Conservation (phyloP, 1,140 invertebrate genomes). For the Pachypeltis micranthus region DNA sequence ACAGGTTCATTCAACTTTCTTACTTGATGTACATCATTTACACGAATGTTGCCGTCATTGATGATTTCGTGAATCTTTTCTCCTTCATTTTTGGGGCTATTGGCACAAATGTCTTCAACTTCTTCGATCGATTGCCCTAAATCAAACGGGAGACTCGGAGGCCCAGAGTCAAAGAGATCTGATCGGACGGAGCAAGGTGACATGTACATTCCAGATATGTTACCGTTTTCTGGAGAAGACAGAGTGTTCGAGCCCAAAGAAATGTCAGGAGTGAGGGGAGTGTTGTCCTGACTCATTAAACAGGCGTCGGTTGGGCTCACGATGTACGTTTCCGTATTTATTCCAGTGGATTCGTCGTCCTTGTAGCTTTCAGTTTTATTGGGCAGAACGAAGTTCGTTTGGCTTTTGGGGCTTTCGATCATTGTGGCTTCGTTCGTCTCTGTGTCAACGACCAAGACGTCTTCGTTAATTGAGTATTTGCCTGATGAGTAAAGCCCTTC, state of each 20-base stretch:
- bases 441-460: conserved; percentile 42
- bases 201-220: conserved; percentile 33
- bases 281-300: conserved; percentile 19
- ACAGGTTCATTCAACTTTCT: conserved; percentile 3
- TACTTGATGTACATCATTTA: neutral
- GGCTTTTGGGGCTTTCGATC: conserved; percentile 34
- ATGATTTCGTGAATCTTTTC: conserved; percentile 23
- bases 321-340: conserved; percentile 19
- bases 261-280: conserved; percentile 15
- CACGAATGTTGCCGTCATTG: conserved; percentile 19
- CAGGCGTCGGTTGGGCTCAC: conserved; percentile 17
- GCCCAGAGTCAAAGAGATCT: conserved; percentile 25
- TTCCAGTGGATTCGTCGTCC: conserved; percentile 5
- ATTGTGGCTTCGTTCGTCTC: conserved; percentile 41
- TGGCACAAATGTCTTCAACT: conserved; percentile 24
- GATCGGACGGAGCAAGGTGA: conserved; percentile 26
- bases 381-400: conserved; percentile 25
- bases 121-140: conserved; percentile 20
- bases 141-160: conserved; percentile 25
- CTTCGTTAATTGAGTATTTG: conserved; percentile 33
- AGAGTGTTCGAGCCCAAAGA: conserved; percentile 16
- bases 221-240: conserved; percentile 30
- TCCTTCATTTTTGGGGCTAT: conserved; percentile 24
- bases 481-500: conserved; percentile 21
- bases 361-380: neutral